Evolutionary conservation across 53 echinoderm and acorn worm genomes (phyloP).

Genomic region (Astropecten irregularis): DNA sequence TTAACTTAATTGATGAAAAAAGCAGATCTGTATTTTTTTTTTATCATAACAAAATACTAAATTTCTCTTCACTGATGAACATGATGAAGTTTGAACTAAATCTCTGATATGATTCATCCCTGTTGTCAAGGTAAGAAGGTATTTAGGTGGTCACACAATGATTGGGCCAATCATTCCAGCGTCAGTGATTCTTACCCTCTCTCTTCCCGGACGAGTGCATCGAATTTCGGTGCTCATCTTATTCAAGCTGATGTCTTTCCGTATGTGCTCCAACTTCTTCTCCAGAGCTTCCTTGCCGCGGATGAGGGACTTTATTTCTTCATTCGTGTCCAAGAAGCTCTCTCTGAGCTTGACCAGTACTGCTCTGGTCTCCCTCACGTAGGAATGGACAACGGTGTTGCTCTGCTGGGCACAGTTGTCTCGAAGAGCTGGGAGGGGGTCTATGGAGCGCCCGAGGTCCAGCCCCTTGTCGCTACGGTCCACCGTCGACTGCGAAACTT

Average conservation of each 20-base stretch:
- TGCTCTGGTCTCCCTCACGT: slow-evolving; percentile 91
- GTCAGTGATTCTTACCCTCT: slow-evolving; percentile 93
- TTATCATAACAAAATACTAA: no score
- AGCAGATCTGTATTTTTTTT: no score
- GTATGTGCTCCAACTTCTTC: slow-evolving; percentile 94
- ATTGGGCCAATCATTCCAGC: no score
- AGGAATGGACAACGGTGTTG: slow-evolving; percentile 91
- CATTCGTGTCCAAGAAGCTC: slow-evolving; percentile 97
- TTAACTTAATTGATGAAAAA: no score
- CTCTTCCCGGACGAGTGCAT: slow-evolving; percentile 88
- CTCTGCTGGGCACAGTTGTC: slow-evolving; percentile 99
- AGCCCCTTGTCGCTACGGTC: slow-evolving; percentile 87
- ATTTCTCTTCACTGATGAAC: no score
- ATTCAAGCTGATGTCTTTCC: slow-evolving; percentile 97
- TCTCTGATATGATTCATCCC: no score
- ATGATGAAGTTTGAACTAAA: no score
- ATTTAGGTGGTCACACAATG: no score
- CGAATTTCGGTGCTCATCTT: slow-evolving; percentile 96
- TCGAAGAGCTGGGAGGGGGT: slow-evolving; percentile 91
- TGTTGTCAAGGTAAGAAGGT: no score
- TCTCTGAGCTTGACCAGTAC: slow-evolving; percentile 91
- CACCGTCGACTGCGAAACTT: slow-evolving; percentile 90
- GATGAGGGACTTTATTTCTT: slow-evolving; percentile 93
- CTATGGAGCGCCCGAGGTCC: slow-evolving; percentile 90
- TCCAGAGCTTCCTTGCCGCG: slow-evolving; percentile 97